phyloP scores from a whole-genome alignment of 2,113 vertebrate species.

The Sylvietta virens region DNA sequence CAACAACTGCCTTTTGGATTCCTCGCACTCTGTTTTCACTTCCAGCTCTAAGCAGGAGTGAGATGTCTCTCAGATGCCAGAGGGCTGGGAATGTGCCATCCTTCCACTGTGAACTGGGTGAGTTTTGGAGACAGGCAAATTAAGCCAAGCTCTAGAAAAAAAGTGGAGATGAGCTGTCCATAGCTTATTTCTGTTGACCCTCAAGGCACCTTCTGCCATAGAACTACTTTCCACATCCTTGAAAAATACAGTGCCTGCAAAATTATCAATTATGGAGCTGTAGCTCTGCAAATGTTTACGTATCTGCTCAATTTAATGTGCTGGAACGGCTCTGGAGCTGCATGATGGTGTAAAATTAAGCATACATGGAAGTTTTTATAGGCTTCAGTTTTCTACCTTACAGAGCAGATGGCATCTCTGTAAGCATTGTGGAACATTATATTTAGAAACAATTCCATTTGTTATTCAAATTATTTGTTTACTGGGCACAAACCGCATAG shows the following conservation, averaged over 20 bases:
- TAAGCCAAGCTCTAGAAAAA: background rate
- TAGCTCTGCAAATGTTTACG: slow-evolving; percentile 12
- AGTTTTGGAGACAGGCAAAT: background rate
- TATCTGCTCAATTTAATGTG: background rate
- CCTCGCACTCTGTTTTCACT: slow-evolving; percentile 73
- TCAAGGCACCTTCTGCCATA: background rate
- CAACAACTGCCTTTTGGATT: slow-evolving; percentile 72
- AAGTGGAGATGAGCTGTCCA: background rate
- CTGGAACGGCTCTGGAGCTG: background rate
- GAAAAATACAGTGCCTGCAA: background rate
- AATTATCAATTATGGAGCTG: background rate
- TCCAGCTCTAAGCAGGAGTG: slow-evolving; percentile 57
- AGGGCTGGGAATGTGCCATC: slow-evolving; percentile 57
- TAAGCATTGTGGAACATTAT: slow-evolving; percentile 14
- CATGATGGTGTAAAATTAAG: slow-evolving; percentile 1
- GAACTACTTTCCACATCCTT: background rate
- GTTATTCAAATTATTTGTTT: slow-evolving; percentile 38
- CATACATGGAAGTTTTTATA: background rate
- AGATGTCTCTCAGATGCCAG: slow-evolving; percentile 60
- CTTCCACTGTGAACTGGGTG: background rate
- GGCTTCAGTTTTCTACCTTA: slow-evolving; percentile 14
- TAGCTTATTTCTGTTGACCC: background rate
- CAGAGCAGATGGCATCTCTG: slow-evolving; percentile 37
- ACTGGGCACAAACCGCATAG: background rate
- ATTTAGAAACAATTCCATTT: slow-evolving; percentile 46